Evolutionary conservation across 2,113 vertebrate genomes (phyloP).

Genomic region (Rhinoderma darwinii): DNA sequence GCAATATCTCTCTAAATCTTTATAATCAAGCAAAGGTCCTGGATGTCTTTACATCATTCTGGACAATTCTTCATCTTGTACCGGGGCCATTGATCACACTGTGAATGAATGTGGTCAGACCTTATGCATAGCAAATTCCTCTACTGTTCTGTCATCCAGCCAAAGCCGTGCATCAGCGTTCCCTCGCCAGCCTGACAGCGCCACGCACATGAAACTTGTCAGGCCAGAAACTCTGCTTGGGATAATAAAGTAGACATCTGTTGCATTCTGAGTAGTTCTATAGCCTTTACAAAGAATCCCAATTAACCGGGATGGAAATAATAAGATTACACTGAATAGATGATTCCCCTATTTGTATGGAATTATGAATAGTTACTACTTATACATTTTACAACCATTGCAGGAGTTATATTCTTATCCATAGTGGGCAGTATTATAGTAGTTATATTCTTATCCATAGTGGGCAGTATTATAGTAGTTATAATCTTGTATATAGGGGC

Average conservation of each 20-base stretch:
- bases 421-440: too few relatives aligned
- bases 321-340: background rate
- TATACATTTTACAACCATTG: too few relatives aligned
- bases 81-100: slow-evolving; percentile 31
- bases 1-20: background rate
- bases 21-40: background rate
- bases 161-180: slow-evolving; percentile 37
- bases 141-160: slow-evolving; percentile 25
- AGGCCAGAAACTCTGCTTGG: slow-evolving; percentile 23
- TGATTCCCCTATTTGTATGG: background rate
- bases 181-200: slow-evolving; percentile 40
- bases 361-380: too few relatives aligned
- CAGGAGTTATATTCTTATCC: too few relatives aligned
- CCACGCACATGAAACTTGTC: slow-evolving; percentile 42
- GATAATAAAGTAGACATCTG: slow-evolving; percentile 57
- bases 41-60: slow-evolving; percentile 40
- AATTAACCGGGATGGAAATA: slow-evolving; percentile 1
- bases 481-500: too few relatives aligned
- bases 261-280: slow-evolving; percentile 28
- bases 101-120: slow-evolving; percentile 52
- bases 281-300: slow-evolving; percentile 29
- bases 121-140: slow-evolving; percentile 52
- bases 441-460: too few relatives aligned
- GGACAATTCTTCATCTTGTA: slow-evolving; percentile 35
- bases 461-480: too few relatives aligned